phyloP scores from a whole-genome alignment of 2,113 vertebrate species.

The Ceratotherium simum region DNA sequence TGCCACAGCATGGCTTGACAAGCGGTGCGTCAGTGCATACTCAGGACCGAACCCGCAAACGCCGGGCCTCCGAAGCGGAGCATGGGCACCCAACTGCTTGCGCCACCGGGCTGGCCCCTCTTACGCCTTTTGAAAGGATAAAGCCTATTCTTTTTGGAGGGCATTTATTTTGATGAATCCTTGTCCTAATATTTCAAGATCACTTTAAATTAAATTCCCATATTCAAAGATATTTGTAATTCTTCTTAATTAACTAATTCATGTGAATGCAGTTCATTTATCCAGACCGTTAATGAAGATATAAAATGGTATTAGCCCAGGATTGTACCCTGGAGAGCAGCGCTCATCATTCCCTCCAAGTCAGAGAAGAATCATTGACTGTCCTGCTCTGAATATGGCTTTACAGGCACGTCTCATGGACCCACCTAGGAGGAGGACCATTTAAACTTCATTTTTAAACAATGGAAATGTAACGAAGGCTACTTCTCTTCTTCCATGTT shows the following conservation, averaged over 20 bases:
- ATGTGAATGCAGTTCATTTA: background rate
- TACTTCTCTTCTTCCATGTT: background rate
- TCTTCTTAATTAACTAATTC: background rate
- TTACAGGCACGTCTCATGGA: background rate
- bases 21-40: too few relatives aligned
- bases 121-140: background rate
- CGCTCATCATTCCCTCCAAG: background rate
- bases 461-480: background rate
- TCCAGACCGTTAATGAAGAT: background rate
- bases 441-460: background rate
- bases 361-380: background rate
- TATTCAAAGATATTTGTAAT: background rate
- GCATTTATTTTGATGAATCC: background rate
- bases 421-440: background rate
- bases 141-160: background rate
- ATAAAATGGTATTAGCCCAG: background rate
- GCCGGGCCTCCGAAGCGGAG: too few relatives aligned
- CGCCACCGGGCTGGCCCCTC: too few relatives aligned
- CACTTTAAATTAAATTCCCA: background rate
- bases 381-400: background rate
- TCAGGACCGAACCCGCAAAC: too few relatives aligned
- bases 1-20: too few relatives aligned
- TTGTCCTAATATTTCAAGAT: background rate
- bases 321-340: background rate
- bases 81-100: too few relatives aligned